A percentile compares a stretch with the other conserved stretches of the same genome.
phyloP scores from a whole-genome alignment of 2,113 vertebrate species.

The Anoura caudifer region DNA sequence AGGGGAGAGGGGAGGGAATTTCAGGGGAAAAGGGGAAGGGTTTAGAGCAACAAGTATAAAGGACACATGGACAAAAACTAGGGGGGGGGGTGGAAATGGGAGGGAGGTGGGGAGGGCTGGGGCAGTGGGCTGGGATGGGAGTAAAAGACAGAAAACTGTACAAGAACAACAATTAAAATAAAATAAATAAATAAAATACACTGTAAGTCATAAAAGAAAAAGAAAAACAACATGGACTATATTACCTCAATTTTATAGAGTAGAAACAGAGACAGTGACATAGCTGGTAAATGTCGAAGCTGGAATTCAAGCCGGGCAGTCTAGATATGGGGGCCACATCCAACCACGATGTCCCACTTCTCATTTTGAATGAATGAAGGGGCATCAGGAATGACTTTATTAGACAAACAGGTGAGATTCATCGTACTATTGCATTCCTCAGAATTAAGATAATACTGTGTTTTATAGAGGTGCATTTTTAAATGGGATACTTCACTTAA shows the following conservation, averaged over 20 bases:
- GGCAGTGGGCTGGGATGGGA: too few relatives aligned
- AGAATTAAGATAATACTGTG: not conserved
- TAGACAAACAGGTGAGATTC: not conserved
- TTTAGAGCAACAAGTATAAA: too few relatives aligned
- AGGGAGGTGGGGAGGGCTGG: too few relatives aligned
- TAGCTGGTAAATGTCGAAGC: not conserved
- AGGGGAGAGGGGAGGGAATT: too few relatives aligned
- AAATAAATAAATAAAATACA: too few relatives aligned
- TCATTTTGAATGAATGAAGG: not conserved
- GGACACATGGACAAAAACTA: too few relatives aligned
- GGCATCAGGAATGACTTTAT: not conserved
- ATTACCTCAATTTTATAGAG: not conserved
- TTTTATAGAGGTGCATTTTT: not conserved
- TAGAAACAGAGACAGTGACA: not conserved
- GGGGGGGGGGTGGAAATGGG: too few relatives aligned
- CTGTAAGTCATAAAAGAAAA: too few relatives aligned
- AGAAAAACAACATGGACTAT: not conserved
- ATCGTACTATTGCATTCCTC: not conserved
- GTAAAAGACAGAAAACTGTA: too few relatives aligned
- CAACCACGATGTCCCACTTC: not conserved
- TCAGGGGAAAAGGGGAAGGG: too few relatives aligned
- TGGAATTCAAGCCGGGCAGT: not conserved
- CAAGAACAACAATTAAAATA: too few relatives aligned
- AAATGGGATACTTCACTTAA: constrained; percentile 28
- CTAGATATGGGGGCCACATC: not conserved